Base-by-base conservation (phyloP, 2,888 invertebrate species). In the Ischnura elegans region DNA sequence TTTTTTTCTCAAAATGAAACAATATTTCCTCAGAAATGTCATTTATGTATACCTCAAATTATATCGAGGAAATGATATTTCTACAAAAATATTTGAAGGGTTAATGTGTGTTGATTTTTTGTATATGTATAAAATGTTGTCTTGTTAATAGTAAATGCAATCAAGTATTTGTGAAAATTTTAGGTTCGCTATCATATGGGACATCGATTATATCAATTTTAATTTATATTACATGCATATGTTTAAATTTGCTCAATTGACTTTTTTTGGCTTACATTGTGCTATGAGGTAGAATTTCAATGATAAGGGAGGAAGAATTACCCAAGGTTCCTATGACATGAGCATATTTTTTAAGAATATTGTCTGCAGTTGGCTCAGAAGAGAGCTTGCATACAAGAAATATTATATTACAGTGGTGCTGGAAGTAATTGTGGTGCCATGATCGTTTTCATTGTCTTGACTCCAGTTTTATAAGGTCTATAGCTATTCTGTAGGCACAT, bases 371-470 rank as follows among this genome's bases (percentile, higher is more conserved):
- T 76, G 76, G 76, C 76, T 76, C 3, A 36, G 76, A n/a, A 76
- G 36, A 76, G 13, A 36, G 76, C 36, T 16, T 36, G 29, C 36
- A 25, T 76, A 36, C 76, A 36, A 36, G 25, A 36, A 13, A 36
- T 76, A 76, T 76, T 76, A 76, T 76, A 76, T 76, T 36, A 36
- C 76, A 25, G 76, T 76, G 76, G 76, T 76, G 76, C 76, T 76
- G 76, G 76, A 76, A 76, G 13, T 36, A 10, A 76, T 36, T 76
- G 36, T 76, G 36, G 76, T 76, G 76, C 76, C 76, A 76, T 76
- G 36, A 29, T 76, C 25, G 36, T 76, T 76, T 76, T 76, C 21
- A 76, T 36, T 76, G 76, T 76, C 76, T 76, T 76, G 36, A 76
- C 76, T 76, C 8, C 76, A 76, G 29, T 29, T 76, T 76, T 76